Evolutionary conservation across 2,888 invertebrate genomes (phyloP).

Genomic region (Drosophila quinaria): DNA sequence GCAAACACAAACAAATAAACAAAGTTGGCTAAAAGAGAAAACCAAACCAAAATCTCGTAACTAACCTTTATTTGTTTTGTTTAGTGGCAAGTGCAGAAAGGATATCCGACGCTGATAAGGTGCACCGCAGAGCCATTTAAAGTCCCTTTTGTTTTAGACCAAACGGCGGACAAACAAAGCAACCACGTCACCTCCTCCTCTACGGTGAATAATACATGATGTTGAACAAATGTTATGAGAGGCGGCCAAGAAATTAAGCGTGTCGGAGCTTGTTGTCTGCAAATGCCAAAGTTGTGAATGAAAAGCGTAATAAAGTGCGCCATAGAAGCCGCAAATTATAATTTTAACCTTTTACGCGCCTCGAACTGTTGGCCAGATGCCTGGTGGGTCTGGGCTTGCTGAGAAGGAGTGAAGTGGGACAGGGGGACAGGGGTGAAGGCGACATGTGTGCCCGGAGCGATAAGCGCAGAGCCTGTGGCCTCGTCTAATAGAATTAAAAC

Average conservation of each 20-base stretch:
- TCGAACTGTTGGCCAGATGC: slow-evolving; percentile 46
- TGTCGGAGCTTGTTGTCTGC: slow-evolving; percentile 81
- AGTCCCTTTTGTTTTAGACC: slow-evolving; percentile 66
- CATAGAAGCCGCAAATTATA: slow-evolving; percentile 76
- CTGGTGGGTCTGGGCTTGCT: slow-evolving; percentile 9
- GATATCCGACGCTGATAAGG: slow-evolving; percentile 78
- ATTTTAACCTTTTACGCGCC: slow-evolving; percentile 75
- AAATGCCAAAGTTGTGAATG: slow-evolving; percentile 75
- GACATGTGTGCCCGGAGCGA: slow-evolving; percentile 69
- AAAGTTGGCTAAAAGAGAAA: slow-evolving; percentile 33
- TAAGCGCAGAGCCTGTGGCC: slow-evolving; percentile 62
- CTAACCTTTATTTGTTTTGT: slow-evolving; percentile 79
- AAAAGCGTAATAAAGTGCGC: slow-evolving; percentile 72
- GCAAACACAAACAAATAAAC: slow-evolving; percentile 60
- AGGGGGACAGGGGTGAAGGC: slow-evolving; percentile 18
- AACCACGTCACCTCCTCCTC: background rate
- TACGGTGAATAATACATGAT: slow-evolving; percentile 52
- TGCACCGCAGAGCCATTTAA: slow-evolving; percentile 71
- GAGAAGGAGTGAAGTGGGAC: too few species aligned
- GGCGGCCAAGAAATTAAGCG: slow-evolving; percentile 79
- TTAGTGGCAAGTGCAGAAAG: slow-evolving; percentile 64
- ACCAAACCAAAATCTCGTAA: slow-evolving; percentile 38
- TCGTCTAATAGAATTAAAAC: slow-evolving; percentile 76
- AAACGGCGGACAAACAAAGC: slow-evolving; percentile 42
- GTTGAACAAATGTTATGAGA: slow-evolving; percentile 77